A percentile compares a stretch with the other conserved stretches of the same genome.
These are phyloP conservation scores for Pogonomyrmex barbatus DNA, from an alignment of 1,140 invertebrate species.

Conservation along the genomic window DNA sequence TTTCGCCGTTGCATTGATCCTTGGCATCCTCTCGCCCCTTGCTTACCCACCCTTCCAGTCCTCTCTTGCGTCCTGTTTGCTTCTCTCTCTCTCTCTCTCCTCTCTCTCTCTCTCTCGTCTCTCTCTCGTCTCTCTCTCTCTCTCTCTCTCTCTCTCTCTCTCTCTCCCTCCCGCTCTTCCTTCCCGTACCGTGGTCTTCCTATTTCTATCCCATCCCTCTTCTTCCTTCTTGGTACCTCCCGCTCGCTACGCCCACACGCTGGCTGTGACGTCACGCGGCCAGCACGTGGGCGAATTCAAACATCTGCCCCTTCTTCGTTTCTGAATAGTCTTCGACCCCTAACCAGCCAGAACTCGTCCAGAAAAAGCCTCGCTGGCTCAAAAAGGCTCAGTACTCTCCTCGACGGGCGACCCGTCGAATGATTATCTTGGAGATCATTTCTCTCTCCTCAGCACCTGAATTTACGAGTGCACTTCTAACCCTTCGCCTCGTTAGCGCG, in stretches of 20 bases:
- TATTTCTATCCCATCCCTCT: slow-evolving; percentile 59
- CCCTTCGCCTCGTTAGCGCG: slow-evolving; percentile 15
- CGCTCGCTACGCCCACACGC: slow-evolving; percentile 78
- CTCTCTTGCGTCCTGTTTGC: slow-evolving; percentile 41
- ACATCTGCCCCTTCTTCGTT: slow-evolving; percentile 70
- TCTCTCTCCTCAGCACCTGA: not conserved
- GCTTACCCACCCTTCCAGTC: slow-evolving; percentile 41
- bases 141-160: slow-evolving; percentile 35
- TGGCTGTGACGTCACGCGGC: slow-evolving; percentile 81
- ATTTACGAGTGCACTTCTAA: slow-evolving; percentile 28
- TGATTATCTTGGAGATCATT: slow-evolving; percentile 38
- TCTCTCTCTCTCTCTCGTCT: slow-evolving; percentile 67
- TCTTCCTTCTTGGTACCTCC: slow-evolving; percentile 66
- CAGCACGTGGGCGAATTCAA: slow-evolving; percentile 84
- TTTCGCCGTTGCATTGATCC: slow-evolving; percentile 81
- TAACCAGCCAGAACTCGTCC: not conserved
- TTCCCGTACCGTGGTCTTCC: not conserved
- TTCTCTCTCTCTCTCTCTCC: slow-evolving; percentile 52
- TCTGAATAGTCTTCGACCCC: slow-evolving; percentile 57
- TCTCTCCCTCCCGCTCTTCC: slow-evolving; percentile 51
- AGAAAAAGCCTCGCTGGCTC: slow-evolving; percentile 14
- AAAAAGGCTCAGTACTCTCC: slow-evolving; percentile 31
- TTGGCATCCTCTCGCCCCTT: slow-evolving; percentile 74
- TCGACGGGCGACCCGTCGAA: not conserved
- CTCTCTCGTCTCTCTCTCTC: slow-evolving; percentile 13